A percentile compares a stretch with the other conserved stretches of the same genome.
phyloP scores from a whole-genome alignment of 2,113 vertebrate genomes.

The Patagioenas fasciata region DNA sequence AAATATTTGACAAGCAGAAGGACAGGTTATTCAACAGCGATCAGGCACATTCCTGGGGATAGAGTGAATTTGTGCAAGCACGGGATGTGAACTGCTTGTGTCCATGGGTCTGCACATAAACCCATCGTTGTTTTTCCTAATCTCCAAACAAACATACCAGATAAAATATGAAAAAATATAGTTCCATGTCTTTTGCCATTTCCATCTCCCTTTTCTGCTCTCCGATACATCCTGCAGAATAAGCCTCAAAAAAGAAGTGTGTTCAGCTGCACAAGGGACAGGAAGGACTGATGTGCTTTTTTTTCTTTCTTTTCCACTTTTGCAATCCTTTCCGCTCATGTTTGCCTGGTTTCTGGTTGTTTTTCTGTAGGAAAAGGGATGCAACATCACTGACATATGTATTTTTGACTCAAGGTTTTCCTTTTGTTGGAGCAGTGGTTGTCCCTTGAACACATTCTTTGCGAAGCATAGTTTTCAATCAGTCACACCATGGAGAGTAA shows the following conservation, averaged over 20 bases:
- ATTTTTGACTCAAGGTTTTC: neutral
- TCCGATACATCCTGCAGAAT: neutral
- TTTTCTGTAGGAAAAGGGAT: neutral
- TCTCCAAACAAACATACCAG: neutral
- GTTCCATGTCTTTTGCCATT: neutral
- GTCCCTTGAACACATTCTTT: neutral
- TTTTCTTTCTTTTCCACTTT: neutral
- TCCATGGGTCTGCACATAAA: neutral
- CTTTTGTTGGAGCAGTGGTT: neutral
- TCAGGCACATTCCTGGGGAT: neutral
- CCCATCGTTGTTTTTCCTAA: no score
- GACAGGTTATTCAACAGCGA: neutral
- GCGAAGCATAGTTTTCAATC: neutral
- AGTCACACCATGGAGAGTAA: neutral
- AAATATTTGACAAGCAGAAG: fast-evolving
- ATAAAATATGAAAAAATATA: no score
- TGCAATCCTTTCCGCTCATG: neutral
- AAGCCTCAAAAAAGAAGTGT: neutral
- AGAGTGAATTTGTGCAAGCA: neutral
- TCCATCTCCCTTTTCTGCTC: neutral
- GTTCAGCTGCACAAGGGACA: neutral
- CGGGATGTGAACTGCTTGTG: neutral
- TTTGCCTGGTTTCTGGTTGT: neutral
- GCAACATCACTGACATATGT: no score
- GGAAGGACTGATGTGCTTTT: neutral